A percentile compares a stretch with the other conserved stretches of the same genome.
Evolutionary conservation across 2,888 invertebrate species (phyloP).

Genomic region (Lampropteryx suffumata): DNA sequence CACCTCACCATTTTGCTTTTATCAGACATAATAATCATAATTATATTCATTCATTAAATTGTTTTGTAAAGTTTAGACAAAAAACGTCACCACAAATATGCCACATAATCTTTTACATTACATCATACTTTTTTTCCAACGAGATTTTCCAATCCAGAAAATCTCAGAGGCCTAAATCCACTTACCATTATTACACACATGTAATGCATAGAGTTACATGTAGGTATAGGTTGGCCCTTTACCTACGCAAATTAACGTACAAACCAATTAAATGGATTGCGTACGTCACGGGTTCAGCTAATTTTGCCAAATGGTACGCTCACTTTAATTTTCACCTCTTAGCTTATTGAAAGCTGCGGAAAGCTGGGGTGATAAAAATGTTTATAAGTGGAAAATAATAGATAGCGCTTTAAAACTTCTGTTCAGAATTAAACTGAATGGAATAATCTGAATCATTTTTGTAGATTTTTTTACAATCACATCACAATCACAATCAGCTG

Average conservation of each 20-base stretch:
- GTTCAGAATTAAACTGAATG: background rate
- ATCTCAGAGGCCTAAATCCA: too few species aligned
- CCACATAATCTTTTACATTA: too few species aligned
- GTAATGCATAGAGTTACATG: background rate
- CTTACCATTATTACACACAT: constrained; percentile 2
- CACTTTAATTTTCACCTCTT: constrained; percentile 16
- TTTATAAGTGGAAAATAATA: background rate
- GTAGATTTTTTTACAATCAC: too few species aligned
- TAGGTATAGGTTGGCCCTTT: background rate
- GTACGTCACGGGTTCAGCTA: constrained; percentile 20
- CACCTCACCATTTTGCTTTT: too few species aligned
- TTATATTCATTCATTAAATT: too few species aligned
- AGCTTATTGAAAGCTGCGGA: constrained; percentile 19
- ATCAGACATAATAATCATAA: too few species aligned
- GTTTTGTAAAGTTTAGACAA: too few species aligned
- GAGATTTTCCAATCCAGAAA: too few species aligned
- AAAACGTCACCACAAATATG: too few species aligned
- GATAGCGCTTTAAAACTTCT: background rate
- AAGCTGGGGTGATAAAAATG: constrained; percentile 6
- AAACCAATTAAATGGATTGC: constrained; percentile 28
- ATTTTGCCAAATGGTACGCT: constrained; percentile 25
- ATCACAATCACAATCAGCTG: too few species aligned
- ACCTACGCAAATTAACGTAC: background rate
- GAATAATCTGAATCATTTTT: too few species aligned
- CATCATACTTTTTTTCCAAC: too few species aligned